A percentile compares a stretch with the other conserved stretches of the same genome.
Conservation (phyloP, 1,140 invertebrate genomes). For the Delia radicum region DNA sequence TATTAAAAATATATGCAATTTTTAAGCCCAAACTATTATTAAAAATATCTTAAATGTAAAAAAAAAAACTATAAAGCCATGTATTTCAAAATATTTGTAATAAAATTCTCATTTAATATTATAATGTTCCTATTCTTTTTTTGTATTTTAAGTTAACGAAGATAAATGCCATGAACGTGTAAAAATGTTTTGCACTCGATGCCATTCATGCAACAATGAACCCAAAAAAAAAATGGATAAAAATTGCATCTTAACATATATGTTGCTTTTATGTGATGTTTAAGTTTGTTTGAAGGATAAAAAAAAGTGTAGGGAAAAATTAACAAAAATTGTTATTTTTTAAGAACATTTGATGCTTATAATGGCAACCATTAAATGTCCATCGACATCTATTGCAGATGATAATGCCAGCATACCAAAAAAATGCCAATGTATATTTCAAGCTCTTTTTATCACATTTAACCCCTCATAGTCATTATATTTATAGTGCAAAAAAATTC, state of each 20-base stretch:
- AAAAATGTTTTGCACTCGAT: not conserved
- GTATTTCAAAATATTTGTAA: not conserved
- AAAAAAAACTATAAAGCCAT: too few relatives aligned
- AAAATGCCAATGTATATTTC: not conserved
- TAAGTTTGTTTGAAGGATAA: not conserved
- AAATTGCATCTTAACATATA: not conserved
- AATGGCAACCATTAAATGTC: not conserved
- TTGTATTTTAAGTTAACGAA: not conserved
- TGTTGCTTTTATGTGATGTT: not conserved
- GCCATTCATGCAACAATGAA: not conserved
- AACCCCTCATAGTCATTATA: not conserved
- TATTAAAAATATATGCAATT: too few relatives aligned
- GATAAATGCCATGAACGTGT: slow-evolving; percentile 1
- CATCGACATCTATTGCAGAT: slow-evolving; percentile 1
- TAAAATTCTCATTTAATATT: not conserved
- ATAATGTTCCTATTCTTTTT: not conserved
- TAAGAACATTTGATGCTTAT: not conserved
- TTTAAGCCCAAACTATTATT: too few relatives aligned
- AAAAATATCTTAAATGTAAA: too few relatives aligned
- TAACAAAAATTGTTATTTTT: too few relatives aligned
- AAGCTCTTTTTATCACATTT: not conserved
- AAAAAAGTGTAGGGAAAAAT: too few relatives aligned
- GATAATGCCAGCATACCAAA: not conserved
- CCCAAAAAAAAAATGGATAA: not conserved
- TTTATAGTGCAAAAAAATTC: not conserved